Evolutionary conservation across 2,113 vertebrate species (phyloP).

Genomic region (Cynoglossus semilaevis): DNA sequence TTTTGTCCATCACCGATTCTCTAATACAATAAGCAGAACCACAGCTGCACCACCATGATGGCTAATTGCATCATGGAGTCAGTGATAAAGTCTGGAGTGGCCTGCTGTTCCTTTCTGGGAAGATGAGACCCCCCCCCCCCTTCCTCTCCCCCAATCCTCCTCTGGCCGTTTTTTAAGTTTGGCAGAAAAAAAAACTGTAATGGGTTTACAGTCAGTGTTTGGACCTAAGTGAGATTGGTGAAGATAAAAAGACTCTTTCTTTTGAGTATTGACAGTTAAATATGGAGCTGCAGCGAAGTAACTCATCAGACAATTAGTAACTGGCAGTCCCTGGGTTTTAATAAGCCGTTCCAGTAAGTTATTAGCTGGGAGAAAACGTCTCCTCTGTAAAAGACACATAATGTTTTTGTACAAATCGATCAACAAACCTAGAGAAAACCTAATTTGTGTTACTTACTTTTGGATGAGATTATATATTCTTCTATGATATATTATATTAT

Average conservation of each 20-base stretch:
- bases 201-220: slow-evolving; percentile 29
- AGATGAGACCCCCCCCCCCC: slow-evolving; percentile 47
- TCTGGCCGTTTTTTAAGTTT: slow-evolving; percentile 27
- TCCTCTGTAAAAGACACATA: too few relatives aligned
- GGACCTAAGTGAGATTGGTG: slow-evolving; percentile 1
- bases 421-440: too few relatives aligned
- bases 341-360: background rate
- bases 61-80: slow-evolving; percentile 73
- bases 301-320: background rate
- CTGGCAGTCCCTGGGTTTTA: background rate
- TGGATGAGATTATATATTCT: too few relatives aligned
- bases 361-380: background rate
- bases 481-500: too few relatives aligned
- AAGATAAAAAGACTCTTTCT: slow-evolving; percentile 1
- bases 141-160: background rate
- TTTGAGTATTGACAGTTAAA: slow-evolving; percentile 1
- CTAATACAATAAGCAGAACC: slow-evolving; percentile 71
- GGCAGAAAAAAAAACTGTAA: slow-evolving; percentile 50
- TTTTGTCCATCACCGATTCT: slow-evolving; percentile 59
- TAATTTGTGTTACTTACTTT: too few relatives aligned
- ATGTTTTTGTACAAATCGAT: too few relatives aligned
- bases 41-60: slow-evolving; percentile 64
- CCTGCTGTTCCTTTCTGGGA: slow-evolving; percentile 67
- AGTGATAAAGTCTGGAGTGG: slow-evolving; percentile 70
- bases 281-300: background rate